Percentiles rank a stretch among this genome's conserved stretches.
phyloP scores from a whole-genome alignment of 2,113 vertebrate species.

The Dipodomys spectabilis region DNA sequence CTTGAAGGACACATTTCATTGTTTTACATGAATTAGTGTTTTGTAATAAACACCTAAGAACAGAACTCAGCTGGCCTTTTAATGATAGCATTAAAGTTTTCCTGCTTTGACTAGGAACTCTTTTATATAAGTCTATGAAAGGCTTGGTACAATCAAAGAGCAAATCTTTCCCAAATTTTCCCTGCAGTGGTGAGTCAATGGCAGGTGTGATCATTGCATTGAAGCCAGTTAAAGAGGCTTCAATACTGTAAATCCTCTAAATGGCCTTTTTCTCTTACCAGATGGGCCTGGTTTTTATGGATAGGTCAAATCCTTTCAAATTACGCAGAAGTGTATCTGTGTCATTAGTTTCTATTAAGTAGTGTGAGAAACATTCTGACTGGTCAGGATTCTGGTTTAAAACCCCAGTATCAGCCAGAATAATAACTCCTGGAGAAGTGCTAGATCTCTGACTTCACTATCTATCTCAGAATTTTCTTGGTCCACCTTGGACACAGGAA shows the following conservation, averaged over 20 bases:
- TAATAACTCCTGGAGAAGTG: background rate
- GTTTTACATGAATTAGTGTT: conserved; percentile 19
- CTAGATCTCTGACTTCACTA: background rate
- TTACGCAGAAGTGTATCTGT: background rate
- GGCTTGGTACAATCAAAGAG: background rate
- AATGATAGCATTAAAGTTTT: conserved; percentile 42
- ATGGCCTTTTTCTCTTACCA: background rate
- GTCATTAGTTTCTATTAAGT: conserved; percentile 30
- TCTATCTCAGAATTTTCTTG: background rate
- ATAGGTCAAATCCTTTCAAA: background rate
- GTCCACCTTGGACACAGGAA: background rate
- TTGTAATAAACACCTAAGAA: conserved; percentile 41
- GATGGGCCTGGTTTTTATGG: background rate
- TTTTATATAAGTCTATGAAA: conserved; percentile 31
- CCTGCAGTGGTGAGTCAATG: background rate
- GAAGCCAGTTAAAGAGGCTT: background rate
- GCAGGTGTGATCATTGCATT: background rate
- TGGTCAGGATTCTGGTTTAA: background rate
- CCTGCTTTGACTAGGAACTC: background rate
- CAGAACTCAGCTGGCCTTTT: background rate
- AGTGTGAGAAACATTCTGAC: background rate
- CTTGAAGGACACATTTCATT: background rate
- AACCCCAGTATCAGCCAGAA: background rate
- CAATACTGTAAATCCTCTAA: conserved; percentile 6
- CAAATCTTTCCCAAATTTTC: conserved; percentile 22